Evolutionary conservation across 2,797 vertebrate species (phyloP), one percentile per base, ranked within the genome.

Genomic region (Molothrus ater): DNA sequence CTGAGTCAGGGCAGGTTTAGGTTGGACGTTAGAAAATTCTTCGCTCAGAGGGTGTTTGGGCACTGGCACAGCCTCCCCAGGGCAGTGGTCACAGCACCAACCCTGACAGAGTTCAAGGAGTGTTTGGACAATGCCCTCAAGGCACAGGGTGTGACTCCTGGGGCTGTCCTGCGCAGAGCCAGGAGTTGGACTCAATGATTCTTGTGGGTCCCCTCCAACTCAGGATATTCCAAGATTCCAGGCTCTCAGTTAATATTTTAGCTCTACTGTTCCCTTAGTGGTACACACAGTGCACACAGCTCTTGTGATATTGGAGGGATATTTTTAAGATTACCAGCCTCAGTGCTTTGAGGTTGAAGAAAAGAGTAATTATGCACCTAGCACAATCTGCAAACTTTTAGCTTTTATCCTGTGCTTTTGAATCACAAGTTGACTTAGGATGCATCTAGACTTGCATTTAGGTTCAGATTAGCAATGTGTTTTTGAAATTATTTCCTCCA

Each of bases 291-390:
- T 84, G 10, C 17, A 47, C 29, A 26, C 1, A 28, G 18, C 10
- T 50, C 17, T 25, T 1, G 2, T 6, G 4, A 19, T n/a, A 69
- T 2, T 2, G 21, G 81, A 70, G 17, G 40, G 11, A 5, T 12
- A 20, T 45, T 69, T 91, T 88, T 34, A 82, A 73, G 64, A 26
- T 66, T 42, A 43, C 8, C 11, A 80, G 36, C 10, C 31, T 83
- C 29, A 17, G 6, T 36, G 17, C 2, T 42, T 64, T 20, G 59
- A 56, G 22, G 32, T 5, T 76, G 56, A 89, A 86, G 56, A 84
- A 81, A 63, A 0, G 0, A 79, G 24, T 51, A 84, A 40, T 9
- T 3, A 17, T 79, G 12, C 20, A 36, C 50, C 47, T 85, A 47
- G 66, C 5, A 17, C 20, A 43, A 9, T 12, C 24, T 36, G 14